phyloP scores from a whole-genome alignment of 2,113 vertebrate genomes.

The Nanorana parkeri region DNA sequence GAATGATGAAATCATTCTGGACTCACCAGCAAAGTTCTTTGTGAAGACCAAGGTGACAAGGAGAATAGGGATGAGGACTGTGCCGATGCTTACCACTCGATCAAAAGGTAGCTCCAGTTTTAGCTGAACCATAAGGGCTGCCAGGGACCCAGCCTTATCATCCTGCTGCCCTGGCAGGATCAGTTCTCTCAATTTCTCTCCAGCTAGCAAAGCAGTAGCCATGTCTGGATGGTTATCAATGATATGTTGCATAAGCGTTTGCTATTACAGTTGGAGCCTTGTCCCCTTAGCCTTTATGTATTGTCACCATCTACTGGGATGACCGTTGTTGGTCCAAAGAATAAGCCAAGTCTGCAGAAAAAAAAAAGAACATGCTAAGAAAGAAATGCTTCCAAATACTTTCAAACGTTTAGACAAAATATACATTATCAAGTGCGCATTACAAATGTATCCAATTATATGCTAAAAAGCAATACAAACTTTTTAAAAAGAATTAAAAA shows the following conservation, averaged over 20 bases:
- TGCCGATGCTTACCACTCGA: constrained; percentile 95
- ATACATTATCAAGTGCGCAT: no score
- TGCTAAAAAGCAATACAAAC: no score
- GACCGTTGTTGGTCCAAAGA: not conserved
- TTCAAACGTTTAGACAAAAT: not conserved
- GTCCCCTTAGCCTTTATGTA: constrained; percentile 10
- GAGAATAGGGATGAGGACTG: constrained; percentile 96
- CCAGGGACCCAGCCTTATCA: constrained; percentile 88
- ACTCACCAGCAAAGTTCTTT: constrained; percentile 97
- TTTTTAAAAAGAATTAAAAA: not conserved
- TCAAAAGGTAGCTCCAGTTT: constrained; percentile 97
- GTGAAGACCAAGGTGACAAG: constrained; percentile 97
- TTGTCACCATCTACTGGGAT: constrained; percentile 7
- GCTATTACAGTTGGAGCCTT: constrained; percentile 51
- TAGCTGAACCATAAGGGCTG: constrained; percentile 91
- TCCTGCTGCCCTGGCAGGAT: constrained; percentile 95
- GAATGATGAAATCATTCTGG: not conserved
- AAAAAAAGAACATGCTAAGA: constrained; percentile 1
- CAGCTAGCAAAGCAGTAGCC: constrained; percentile 96
- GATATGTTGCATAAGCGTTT: constrained; percentile 92
- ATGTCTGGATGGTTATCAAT: constrained; percentile 97
- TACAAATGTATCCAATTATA: no score
- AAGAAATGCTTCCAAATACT: not conserved
- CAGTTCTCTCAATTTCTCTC: constrained; percentile 97
- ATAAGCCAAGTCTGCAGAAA: constrained; percentile 20